Evolutionary conservation across 2,113 vertebrate species (phyloP).

Genomic region (Callipepla californica): DNA sequence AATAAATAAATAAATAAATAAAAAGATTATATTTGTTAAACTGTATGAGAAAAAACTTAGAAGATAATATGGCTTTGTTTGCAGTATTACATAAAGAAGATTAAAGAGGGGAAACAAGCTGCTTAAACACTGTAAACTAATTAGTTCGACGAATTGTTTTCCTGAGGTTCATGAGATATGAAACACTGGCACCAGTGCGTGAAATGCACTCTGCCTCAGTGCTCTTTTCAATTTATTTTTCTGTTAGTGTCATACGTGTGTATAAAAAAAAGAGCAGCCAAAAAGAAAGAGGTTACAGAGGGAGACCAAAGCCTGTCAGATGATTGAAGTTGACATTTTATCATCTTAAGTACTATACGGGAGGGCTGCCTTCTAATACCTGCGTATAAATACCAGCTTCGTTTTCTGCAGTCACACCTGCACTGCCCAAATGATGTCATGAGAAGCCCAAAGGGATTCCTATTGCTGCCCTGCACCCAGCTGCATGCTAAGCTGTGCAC

Average conservation of each 20-base stretch:
- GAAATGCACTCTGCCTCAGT: slow-evolving; percentile 85
- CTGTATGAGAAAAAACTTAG: slow-evolving; percentile 76
- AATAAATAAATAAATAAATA: slow-evolving; percentile 37
- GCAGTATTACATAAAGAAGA: slow-evolving; percentile 83
- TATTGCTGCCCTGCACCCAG: background rate
- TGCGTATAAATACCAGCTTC: slow-evolving; percentile 63
- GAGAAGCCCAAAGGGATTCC: slow-evolving; percentile 62
- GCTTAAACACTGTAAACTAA: slow-evolving; percentile 88
- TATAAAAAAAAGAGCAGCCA: slow-evolving; percentile 62
- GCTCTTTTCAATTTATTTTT: slow-evolving; percentile 87
- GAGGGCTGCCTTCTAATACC: slow-evolving; percentile 46
- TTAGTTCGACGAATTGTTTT: slow-evolving; percentile 87
- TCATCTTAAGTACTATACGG: slow-evolving; percentile 49
- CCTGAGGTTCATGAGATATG: slow-evolving; percentile 82
- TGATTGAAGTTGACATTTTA: slow-evolving; percentile 75
- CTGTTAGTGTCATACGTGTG: slow-evolving; percentile 77
- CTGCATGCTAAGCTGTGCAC: background rate
- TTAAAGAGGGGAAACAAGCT: slow-evolving; percentile 85
- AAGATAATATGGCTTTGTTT: slow-evolving; percentile 84
- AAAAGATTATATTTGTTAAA: slow-evolving; percentile 81
- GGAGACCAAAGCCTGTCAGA: slow-evolving; percentile 63
- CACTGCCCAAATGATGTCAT: slow-evolving; percentile 56
- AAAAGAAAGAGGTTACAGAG: slow-evolving; percentile 68
- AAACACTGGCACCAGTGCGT: slow-evolving; percentile 81
- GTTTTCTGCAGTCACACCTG: slow-evolving; percentile 64